Evolutionary conservation across 2,113 vertebrate genomes (phyloP).

Genomic region (Lophotis ruficrista): DNA sequence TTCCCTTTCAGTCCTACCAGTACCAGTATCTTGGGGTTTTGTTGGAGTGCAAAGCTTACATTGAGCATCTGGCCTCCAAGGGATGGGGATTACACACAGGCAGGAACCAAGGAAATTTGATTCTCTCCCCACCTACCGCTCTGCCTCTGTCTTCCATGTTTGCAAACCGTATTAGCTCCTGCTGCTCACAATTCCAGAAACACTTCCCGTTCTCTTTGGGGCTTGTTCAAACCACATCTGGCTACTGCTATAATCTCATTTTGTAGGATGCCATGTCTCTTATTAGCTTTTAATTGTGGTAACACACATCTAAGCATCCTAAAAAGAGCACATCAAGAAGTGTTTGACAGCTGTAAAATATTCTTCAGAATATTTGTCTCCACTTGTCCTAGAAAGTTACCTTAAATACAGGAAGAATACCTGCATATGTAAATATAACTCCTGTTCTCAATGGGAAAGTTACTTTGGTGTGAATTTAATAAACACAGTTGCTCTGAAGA

Average conservation of each 20-base stretch:
- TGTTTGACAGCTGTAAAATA: background rate
- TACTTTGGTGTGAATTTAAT: background rate
- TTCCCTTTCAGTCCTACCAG: background rate
- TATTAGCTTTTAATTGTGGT: constrained; percentile 17
- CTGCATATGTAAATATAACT: background rate
- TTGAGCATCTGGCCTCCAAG: constrained; percentile 18
- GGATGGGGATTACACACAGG: background rate
- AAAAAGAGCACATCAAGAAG: constrained; percentile 1
- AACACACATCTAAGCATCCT: background rate
- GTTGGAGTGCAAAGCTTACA: background rate
- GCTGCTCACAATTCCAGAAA: constrained; percentile 24
- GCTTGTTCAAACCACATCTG: constrained; percentile 55
- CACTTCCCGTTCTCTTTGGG: constrained; percentile 19
- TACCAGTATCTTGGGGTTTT: background rate
- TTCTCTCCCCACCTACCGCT: constrained; percentile 37
- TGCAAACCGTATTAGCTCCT: constrained; percentile 57
- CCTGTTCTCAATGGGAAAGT: background rate
- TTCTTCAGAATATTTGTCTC: background rate
- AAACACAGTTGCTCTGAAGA: background rate
- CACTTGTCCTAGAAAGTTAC: background rate
- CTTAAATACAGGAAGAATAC: background rate
- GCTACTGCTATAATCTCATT: constrained; percentile 34
- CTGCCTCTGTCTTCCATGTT: constrained; percentile 8
- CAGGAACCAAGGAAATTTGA: constrained; percentile 35
- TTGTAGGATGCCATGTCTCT: background rate